A percentile compares a stretch with the other conserved stretches of the same genome.
Evolutionary conservation across 2,888 invertebrate genomes (phyloP).

Genomic region (Prenolepis imparis): DNA sequence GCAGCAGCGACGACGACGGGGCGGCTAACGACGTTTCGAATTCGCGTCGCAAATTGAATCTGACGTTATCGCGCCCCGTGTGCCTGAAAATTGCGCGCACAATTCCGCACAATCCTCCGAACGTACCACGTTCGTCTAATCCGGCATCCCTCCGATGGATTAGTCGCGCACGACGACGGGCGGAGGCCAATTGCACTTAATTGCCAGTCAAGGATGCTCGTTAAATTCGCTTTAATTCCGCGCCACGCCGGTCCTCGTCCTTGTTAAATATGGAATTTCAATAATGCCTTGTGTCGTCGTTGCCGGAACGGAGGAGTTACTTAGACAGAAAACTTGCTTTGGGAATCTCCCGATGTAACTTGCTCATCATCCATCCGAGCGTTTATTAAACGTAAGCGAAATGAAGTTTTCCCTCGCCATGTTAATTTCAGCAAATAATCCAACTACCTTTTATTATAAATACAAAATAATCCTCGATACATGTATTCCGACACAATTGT

Average conservation of each 20-base stretch:
- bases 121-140: conserved; percentile 40
- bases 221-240: conserved; percentile 52
- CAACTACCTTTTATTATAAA: not conserved
- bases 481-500: no score
- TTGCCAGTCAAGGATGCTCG: conserved; percentile 52
- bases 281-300: conserved; percentile 41
- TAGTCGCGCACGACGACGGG: conserved; percentile 29
- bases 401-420: not conserved
- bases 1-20: conserved; percentile 24
- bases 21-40: conserved; percentile 52
- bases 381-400: conserved; percentile 25
- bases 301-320: not conserved
- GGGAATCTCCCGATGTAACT: conserved; percentile 10
- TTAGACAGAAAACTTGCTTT: conserved; percentile 39
- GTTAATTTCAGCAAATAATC: conserved; percentile 4
- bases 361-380: conserved; percentile 16
- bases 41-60: conserved; percentile 52
- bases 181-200: conserved; percentile 51
- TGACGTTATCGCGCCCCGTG: conserved; percentile 46
- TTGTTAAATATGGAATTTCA: conserved; percentile 42
- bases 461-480: not conserved
- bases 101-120: conserved; percentile 28
- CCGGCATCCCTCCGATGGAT: conserved; percentile 40
- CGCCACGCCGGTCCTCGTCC: not conserved
- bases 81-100: conserved; percentile 37